Conservation (phyloP, 2,888 invertebrate genomes). For the Pandemis heparana region DNA sequence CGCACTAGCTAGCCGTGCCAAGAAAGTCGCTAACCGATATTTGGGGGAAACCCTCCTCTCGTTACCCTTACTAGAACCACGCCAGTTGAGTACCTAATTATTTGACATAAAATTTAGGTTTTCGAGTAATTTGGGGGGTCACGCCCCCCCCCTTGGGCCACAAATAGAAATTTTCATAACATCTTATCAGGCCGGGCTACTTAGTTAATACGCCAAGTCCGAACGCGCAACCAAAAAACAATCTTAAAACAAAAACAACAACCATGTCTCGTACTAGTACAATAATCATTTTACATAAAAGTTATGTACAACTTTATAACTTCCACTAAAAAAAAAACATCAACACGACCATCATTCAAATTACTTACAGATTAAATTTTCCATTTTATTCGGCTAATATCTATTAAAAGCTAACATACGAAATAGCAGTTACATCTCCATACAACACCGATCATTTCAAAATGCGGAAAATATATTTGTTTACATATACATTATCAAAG, state of each 20-base stretch:
- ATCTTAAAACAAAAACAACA: slow-evolving; percentile 39
- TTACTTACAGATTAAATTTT: slow-evolving; percentile 24
- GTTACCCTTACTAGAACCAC: no score
- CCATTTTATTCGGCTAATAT: slow-evolving; percentile 22
- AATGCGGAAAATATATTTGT: slow-evolving; percentile 36
- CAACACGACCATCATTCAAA: slow-evolving; percentile 21
- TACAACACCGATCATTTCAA: neutral
- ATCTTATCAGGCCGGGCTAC: neutral
- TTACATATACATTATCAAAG: slow-evolving; percentile 46
- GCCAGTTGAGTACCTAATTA: no score
- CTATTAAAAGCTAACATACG: slow-evolving; percentile 33
- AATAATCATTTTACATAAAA: slow-evolving; percentile 37
- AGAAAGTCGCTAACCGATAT: no score
- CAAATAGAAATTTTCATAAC: no score
- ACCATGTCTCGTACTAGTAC: slow-evolving; percentile 39
- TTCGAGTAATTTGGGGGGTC: no score
- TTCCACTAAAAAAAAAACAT: slow-evolving; percentile 29
- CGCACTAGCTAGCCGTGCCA: no score
- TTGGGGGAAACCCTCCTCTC: no score
- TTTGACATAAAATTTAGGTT: no score
- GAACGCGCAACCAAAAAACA: slow-evolving; percentile 28
- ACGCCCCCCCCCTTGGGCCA: no score
- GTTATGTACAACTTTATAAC: slow-evolving; percentile 40
- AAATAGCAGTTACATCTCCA: slow-evolving; percentile 27
- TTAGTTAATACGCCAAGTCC: slow-evolving; percentile 29